Conservation (phyloP, 2,888 invertebrate species). For the Caenorhabditis angaria region DNA sequence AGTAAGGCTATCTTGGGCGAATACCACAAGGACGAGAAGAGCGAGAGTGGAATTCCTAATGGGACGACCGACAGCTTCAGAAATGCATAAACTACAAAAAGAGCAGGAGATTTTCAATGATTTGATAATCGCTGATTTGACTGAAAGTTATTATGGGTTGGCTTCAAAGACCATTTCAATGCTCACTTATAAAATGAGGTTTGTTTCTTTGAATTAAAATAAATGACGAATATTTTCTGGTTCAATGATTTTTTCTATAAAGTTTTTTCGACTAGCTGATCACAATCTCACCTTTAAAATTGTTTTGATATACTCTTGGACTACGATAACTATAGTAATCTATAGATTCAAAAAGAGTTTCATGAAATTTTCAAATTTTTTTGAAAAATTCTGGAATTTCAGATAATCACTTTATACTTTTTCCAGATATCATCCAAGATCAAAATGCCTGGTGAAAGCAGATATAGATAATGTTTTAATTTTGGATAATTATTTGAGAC, state of each 20-base stretch:
- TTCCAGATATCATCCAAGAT: constrained; percentile 30
- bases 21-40: constrained; percentile 12
- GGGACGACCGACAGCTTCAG: constrained; percentile 21
- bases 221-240: too few species aligned
- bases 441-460: constrained; percentile 50
- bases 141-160: constrained; percentile 52
- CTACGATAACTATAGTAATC: too few species aligned
- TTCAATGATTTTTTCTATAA: too few species aligned
- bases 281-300: too few species aligned
- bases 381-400: not conserved
- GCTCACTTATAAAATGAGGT: constrained; percentile 44
- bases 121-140: constrained; percentile 40
- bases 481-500: constrained; percentile 40
- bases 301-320: too few species aligned
- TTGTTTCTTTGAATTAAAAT: too few species aligned
- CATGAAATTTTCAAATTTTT: not conserved
- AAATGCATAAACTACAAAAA: constrained; percentile 3
- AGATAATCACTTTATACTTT: not conserved
- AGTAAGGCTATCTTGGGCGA: constrained; percentile 49
- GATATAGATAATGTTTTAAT: constrained; percentile 54
- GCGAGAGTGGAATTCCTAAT: constrained; percentile 48
- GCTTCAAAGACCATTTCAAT: constrained; percentile 54
- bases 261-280: too few species aligned
- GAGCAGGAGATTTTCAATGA: constrained; percentile 38
- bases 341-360: not conserved